Evolutionary conservation across 2,797 vertebrate genomes (phyloP).

Genomic region (Phoeniculus purpureus): DNA sequence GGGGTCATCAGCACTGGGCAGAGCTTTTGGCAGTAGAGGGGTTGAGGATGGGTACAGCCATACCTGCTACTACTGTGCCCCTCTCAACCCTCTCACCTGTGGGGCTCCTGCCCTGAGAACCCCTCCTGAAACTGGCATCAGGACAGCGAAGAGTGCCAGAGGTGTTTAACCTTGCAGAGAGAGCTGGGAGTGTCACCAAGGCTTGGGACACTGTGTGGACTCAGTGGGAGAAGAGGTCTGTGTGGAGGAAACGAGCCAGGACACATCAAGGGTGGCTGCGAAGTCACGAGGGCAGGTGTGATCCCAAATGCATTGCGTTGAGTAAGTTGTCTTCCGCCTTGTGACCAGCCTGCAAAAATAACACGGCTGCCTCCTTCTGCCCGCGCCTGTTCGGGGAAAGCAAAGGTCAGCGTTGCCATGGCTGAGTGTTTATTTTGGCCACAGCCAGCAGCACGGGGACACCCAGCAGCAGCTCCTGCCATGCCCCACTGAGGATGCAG

Average conservation of each 20-base stretch:
- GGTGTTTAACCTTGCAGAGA: neutral
- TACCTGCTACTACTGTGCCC: neutral
- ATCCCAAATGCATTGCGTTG: fast-evolving
- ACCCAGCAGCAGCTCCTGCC: neutral
- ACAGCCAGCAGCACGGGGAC: neutral
- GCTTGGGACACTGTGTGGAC: fast-evolving
- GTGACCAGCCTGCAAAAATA: constrained; percentile 13
- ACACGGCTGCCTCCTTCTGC: neutral
- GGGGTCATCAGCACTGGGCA: neutral
- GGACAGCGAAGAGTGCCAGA: neutral
- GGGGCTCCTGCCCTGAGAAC: neutral
- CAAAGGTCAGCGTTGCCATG: constrained; percentile 33
- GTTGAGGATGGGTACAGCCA: neutral
- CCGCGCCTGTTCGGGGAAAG: neutral
- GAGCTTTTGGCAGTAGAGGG: neutral
- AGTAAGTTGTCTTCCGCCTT: neutral
- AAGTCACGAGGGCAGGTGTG: neutral
- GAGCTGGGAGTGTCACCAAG: fast-evolving
- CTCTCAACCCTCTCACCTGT: fast-evolving
- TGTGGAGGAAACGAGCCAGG: neutral
- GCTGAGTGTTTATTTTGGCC: constrained; percentile 40
- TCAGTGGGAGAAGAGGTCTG: fast-evolving
- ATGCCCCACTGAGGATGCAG: fast-evolving
- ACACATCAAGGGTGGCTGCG: fast-evolving
- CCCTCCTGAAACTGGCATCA: fast-evolving